Conservation (phyloP, 2,888 invertebrate species). For the Muscina levida region DNA sequence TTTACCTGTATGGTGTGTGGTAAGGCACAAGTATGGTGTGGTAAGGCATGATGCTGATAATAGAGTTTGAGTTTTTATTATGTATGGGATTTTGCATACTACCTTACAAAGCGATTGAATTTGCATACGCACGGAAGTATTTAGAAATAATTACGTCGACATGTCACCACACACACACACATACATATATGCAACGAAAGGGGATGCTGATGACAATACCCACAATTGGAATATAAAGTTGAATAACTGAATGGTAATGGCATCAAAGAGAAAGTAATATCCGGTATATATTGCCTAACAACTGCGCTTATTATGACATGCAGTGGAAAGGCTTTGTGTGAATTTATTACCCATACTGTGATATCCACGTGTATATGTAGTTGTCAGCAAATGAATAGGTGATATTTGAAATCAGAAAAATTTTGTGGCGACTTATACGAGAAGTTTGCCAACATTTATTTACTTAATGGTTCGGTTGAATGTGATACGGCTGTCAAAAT, state of each 20-base stretch:
- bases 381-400: too few species aligned
- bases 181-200: neutral
- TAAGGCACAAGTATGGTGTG: neutral
- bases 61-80: neutral
- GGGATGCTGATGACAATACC: neutral
- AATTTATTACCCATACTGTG: too few species aligned
- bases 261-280: too few species aligned
- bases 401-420: too few species aligned
- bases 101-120: constrained; percentile 28
- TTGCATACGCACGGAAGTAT: constrained; percentile 15
- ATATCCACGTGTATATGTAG: too few species aligned
- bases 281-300: too few species aligned
- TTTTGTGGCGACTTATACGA: too few species aligned
- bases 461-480: too few species aligned
- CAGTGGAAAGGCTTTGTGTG: too few species aligned
- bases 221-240: neutral
- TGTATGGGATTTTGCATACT: constrained; percentile 24
- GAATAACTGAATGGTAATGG: neutral
- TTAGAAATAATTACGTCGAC: neutral
- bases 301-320: too few species aligned
- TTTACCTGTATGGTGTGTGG: neutral
- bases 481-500: too few species aligned
- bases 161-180: neutral
- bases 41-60: constrained; percentile 7
- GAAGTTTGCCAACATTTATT: too few species aligned